phyloP scores from a whole-genome alignment of 2,797 vertebrate genomes.

The Ctenopoma multispine region DNA sequence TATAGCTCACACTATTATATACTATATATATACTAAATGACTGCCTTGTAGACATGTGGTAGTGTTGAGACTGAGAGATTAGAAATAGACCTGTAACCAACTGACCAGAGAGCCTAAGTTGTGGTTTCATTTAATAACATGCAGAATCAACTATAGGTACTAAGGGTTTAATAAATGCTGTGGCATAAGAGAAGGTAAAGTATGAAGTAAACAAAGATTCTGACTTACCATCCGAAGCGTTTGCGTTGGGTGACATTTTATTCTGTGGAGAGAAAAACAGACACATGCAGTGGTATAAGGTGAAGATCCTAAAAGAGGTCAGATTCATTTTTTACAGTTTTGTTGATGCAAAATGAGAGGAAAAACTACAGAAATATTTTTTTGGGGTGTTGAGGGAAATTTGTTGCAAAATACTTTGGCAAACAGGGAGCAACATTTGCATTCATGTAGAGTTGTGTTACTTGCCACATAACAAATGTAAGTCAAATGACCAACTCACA shows the following conservation, averaged over 20 bases:
- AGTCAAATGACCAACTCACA: too few species aligned
- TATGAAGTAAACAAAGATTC: background rate
- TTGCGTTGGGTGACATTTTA: slow-evolving; percentile 57
- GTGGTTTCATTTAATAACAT: background rate
- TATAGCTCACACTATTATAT: background rate
- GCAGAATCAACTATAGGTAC: background rate
- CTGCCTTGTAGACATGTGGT: background rate
- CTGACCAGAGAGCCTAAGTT: background rate
- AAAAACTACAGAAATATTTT: background rate
- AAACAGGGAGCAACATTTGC: too few species aligned
- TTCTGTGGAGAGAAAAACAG: slow-evolving; percentile 69
- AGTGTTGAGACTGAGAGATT: too few species aligned
- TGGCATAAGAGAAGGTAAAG: background rate
- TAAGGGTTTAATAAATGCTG: background rate
- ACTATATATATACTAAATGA: too few species aligned
- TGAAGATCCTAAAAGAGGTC: background rate
- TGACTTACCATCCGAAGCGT: slow-evolving; percentile 75
- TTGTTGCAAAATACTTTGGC: too few species aligned
- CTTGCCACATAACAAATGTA: background rate
- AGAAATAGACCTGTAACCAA: background rate
- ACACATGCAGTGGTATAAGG: background rate
- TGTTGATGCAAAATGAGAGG: background rate
- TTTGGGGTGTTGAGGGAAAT: too few species aligned
- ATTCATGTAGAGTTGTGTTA: background rate
- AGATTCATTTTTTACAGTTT: background rate